These are phyloP conservation scores for Carollia perspicillata DNA, from an alignment of 2,113 vertebrate genomes.

Conservation along the genomic window DNA sequence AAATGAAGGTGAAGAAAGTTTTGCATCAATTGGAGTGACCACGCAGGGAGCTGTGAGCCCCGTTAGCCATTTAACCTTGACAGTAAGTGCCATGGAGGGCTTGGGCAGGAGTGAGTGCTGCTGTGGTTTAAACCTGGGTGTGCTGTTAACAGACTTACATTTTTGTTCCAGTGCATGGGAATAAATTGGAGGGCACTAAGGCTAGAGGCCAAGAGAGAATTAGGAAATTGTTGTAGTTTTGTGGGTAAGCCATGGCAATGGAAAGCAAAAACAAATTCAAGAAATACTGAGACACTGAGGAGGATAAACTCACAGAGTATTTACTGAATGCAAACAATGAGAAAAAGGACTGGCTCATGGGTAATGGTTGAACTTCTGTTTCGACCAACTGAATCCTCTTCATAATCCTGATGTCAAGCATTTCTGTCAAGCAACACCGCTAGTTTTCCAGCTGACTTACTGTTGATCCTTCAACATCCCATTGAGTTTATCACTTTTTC, in stretches of 20 bases:
- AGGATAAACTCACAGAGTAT: background rate
- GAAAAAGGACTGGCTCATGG: background rate
- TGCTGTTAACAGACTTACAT: background rate
- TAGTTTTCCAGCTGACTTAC: background rate
- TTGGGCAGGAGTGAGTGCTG: background rate
- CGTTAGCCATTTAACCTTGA: background rate
- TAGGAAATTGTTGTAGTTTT: background rate
- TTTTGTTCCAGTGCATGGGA: background rate
- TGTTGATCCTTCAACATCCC: background rate
- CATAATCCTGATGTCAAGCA: background rate
- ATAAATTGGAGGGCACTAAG: background rate
- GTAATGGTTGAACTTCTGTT: background rate
- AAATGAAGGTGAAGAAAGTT: background rate
- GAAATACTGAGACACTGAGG: background rate
- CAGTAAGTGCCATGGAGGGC: too few relatives aligned
- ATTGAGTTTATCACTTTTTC: background rate
- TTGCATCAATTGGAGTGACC: background rate
- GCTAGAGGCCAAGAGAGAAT: background rate
- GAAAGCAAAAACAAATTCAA: background rate
- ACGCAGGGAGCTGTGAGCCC: background rate
- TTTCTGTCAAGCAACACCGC: background rate
- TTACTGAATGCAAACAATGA: background rate
- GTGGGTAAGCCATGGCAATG: background rate
- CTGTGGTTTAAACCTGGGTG: background rate
- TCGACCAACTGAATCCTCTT: background rate